Evolutionary conservation across 2,888 invertebrate species (phyloP).

Genomic region (Standfussiana lucernea): DNA sequence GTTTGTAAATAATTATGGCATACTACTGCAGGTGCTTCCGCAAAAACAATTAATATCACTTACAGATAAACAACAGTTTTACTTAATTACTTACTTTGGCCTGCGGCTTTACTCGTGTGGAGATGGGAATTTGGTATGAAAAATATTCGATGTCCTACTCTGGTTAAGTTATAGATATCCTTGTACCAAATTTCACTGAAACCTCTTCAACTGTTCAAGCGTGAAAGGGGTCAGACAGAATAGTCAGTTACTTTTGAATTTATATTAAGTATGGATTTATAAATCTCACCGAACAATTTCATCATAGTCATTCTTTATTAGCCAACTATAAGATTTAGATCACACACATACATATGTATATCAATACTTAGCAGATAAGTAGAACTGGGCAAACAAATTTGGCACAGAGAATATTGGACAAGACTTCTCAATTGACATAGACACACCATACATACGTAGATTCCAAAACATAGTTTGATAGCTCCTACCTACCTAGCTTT

Average conservation of each 20-base stretch:
- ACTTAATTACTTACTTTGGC: background rate
- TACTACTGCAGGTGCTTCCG: background rate
- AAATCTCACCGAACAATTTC: background rate
- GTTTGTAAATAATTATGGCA: constrained; percentile 3
- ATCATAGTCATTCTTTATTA: background rate
- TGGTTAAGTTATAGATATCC: too few species aligned
- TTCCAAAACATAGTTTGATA: too few species aligned
- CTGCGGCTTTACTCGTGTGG: background rate
- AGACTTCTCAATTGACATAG: too few species aligned
- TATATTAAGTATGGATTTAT: background rate
- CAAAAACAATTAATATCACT: background rate
- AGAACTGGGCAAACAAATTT: background rate
- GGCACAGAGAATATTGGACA: background rate
- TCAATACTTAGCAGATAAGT: background rate
- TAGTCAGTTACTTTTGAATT: too few species aligned
- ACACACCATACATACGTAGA: too few species aligned
- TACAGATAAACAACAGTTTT: background rate
- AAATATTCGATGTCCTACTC: too few species aligned
- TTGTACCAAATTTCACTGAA: background rate
- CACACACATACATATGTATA: too few species aligned
- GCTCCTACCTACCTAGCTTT: too few species aligned
- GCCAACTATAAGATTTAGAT: too few species aligned
- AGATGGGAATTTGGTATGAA: too few species aligned
- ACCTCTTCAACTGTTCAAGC: background rate
- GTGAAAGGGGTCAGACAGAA: background rate